Evolutionary conservation across 2,888 invertebrate species (phyloP), one percentile per base, ranked within the genome.

Genomic region (Megamerina dolium): DNA sequence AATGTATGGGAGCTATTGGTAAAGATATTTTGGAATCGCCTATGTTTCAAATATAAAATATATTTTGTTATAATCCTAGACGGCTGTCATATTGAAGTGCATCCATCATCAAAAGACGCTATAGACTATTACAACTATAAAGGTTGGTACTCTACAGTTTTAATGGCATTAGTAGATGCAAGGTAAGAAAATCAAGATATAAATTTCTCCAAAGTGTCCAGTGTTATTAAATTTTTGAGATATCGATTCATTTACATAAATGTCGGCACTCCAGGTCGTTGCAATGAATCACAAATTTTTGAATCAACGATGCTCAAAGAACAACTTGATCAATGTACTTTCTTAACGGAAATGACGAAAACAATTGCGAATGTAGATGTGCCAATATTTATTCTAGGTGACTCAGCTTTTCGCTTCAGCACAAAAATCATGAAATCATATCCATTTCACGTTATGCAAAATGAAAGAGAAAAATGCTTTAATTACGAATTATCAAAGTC

Each of bases 41-140:
- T n/a, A n/a, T n/a, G n/a, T n/a, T n/a, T n/a, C n/a, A n/a, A n/a
- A n/a, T n/a, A n/a, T n/a, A n/a, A n/a, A n/a, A n/a, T n/a, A n/a
- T n/a, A n/a, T n/a, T n/a, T n/a, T n/a, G n/a, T n/a, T 23, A 23
- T 23, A 23, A 8, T 10, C 23, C 8, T 17, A 40, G 40, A 26
- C 10, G 40, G 33, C 1, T 40, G 26, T 21, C 43, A 61, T 43
- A 43, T 50, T 31, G 41, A 47, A 45, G 36, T 50, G 3, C 37
- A 31, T 16, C 48, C 48, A 9, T 26, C 13, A 21, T 16, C 16
- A 21, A 21, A 32, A 31, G 36, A 48, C n/a, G 43, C 45, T 13
- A 27, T 26, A 2, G 45, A 49, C 35, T 49, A 45, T 21, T 39
- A 32, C 18, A 51, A 48, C 10, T 46, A 32, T 18, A 43, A 45